A percentile compares a stretch with the other conserved stretches of the same genome.
Conservation (phyloP, 1,140 invertebrate species). For the Drusus annulatus region DNA sequence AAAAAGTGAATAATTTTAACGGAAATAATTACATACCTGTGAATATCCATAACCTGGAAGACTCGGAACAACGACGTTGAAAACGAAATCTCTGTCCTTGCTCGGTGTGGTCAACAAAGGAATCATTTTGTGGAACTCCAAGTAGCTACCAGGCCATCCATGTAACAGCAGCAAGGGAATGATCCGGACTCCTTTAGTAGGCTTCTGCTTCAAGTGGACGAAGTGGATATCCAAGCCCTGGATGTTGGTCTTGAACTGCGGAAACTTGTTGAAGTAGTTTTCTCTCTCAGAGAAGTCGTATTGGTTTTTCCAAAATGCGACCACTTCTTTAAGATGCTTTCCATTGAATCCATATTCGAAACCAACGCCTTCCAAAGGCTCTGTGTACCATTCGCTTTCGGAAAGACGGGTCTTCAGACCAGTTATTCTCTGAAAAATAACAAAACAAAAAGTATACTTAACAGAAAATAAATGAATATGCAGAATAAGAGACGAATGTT, state of each 20-base stretch:
- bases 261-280: constrained; percentile 77
- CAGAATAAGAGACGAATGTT: too few species aligned
- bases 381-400: constrained; percentile 69
- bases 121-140: constrained; percentile 89
- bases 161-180: constrained; percentile 84
- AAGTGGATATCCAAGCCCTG: constrained; percentile 85
- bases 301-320: constrained; percentile 81
- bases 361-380: constrained; percentile 77
- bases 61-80: constrained; percentile 86
- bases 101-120: constrained; percentile 77
- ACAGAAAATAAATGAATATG: too few species aligned
- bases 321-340: constrained; percentile 76
- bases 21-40: constrained; percentile 67
- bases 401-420: constrained; percentile 76
- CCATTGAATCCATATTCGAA: constrained; percentile 88
- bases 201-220: constrained; percentile 69
- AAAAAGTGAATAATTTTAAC: background rate
- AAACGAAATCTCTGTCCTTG: constrained; percentile 76
- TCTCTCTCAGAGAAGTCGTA: constrained; percentile 84
- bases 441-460: too few species aligned
- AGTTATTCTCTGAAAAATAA: constrained; percentile 70
- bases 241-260: constrained; percentile 82
- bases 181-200: constrained; percentile 66
- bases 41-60: constrained; percentile 91
- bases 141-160: constrained; percentile 93